Evolutionary conservation across 2,797 vertebrate species (phyloP), one percentile per base, ranked within the genome.

Genomic region (Spondyliosoma cantharus): DNA sequence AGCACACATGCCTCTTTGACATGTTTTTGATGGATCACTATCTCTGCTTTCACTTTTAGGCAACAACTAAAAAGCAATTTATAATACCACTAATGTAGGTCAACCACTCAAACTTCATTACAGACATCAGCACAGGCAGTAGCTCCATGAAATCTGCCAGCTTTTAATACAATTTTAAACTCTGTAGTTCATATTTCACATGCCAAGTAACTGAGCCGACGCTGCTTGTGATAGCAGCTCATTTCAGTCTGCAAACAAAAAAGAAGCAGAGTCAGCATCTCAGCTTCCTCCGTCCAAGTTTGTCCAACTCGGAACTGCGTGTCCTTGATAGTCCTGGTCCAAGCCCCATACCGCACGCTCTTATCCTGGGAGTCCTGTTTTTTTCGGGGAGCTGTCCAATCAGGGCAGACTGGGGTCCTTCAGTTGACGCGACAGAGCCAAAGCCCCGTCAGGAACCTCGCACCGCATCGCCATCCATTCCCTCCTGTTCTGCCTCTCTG

Each of bases 261-360:
- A 76, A 85, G 29, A 32, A 74, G 79, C 80, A 52, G 57, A 86
- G 78, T 86, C 85, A 81, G 83, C 72, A 63, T 70, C 74, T 80
- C 20, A 9, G 17, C 16, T 5, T 53, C 13, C 20, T 27, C 7
- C 3, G 0, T 60, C 65, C 75, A 71, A 70, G 19, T 71, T 70
- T 7, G 67, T 62, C 74, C 71, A 77, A n/a, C 24, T 59, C 72
- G 66, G 54, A 57, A 61, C 74, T 60, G 27, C 65, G 29, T 43
- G 83, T 66, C 74, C 76, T 59, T 48, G 62, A 74, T n/a, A 42
- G 71, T 27, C 22, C 46, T 0, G 54, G 66, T 87, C 86, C 81
- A 75, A 78, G 76, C 78, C 65, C 75, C 82, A 83, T 80, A 87
- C 81, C 80, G 20, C 88, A 86, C 5, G 17, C 69, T 82, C 49